Evolutionary conservation across 2,888 invertebrate species (phyloP).

Genomic region (Fragum sueziense): DNA sequence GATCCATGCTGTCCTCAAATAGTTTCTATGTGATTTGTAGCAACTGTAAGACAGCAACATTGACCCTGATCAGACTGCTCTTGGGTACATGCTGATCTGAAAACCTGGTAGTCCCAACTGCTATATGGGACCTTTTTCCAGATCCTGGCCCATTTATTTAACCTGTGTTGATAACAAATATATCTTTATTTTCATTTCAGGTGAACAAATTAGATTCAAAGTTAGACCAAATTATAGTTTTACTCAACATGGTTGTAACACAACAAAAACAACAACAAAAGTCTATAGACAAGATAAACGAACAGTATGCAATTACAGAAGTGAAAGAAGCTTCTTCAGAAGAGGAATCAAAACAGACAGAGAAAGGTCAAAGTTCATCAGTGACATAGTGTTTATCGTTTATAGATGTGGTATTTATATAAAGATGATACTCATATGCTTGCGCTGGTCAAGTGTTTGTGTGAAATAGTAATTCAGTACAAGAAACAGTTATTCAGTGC

Average conservation of each 20-base stretch:
- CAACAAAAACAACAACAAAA: slow-evolving; percentile 23
- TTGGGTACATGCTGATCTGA: no score
- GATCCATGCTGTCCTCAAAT: no score
- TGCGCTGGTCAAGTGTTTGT: background rate
- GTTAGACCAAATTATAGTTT: slow-evolving; percentile 85
- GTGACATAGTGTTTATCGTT: background rate
- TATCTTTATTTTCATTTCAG: slow-evolving; percentile 78
- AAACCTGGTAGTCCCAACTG: no score
- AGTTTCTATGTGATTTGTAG: no score
- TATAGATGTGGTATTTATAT: background rate
- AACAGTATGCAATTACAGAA: background rate
- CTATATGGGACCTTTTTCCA: no score
- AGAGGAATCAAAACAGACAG: background rate
- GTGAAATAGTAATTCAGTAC: background rate
- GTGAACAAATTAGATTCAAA: slow-evolving; percentile 86
- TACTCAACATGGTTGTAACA: slow-evolving; percentile 83
- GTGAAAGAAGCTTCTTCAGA: background rate
- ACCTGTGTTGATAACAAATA: background rate
- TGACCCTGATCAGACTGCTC: no score
- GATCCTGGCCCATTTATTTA: no score
- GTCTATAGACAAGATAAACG: slow-evolving; percentile 1
- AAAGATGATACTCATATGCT: background rate
- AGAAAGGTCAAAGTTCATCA: background rate
- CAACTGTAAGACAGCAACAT: no score
- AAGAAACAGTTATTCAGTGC: background rate